These are phyloP conservation scores for Nebria ingens DNA, from an alignment of 1,140 invertebrate genomes.

Conservation along the genomic window DNA sequence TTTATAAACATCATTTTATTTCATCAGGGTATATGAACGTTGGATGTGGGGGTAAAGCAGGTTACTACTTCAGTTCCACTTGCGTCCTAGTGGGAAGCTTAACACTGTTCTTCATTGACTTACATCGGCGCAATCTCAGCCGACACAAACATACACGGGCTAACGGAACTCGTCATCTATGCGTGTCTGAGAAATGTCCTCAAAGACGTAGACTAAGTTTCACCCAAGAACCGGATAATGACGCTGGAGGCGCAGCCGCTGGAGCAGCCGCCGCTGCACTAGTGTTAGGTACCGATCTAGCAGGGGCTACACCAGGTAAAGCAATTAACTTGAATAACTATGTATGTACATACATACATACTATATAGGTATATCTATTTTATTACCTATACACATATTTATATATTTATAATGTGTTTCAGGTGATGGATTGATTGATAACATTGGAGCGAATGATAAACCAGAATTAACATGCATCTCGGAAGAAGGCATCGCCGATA, in stretches of 20 bases:
- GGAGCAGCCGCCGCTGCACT: conserved; percentile 37
- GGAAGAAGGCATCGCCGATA: conserved; percentile 74
- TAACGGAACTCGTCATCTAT: conserved; percentile 44
- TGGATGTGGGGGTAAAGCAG: conserved; percentile 58
- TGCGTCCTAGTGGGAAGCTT: conserved; percentile 65
- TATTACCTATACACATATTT: neutral
- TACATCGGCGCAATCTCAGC: conserved; percentile 58
- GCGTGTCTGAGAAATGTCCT: conserved; percentile 45
- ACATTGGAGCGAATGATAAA: conserved; percentile 36
- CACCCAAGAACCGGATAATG: conserved; percentile 46
- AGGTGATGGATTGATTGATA: conserved; percentile 26
- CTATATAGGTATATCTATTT: too few species aligned
- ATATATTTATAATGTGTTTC: neutral
- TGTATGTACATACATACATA: neutral
- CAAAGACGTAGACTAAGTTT: conserved; percentile 47
- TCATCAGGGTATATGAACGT: conserved; percentile 65
- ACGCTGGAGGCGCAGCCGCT: conserved; percentile 35
- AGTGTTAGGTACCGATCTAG: conserved; percentile 43
- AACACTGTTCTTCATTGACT: conserved; percentile 67
- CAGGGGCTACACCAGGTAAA: conserved; percentile 29
- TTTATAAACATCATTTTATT: conserved; percentile 18
- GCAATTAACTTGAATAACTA: conserved; percentile 33
- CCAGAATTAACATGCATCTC: conserved; percentile 78
- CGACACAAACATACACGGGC: conserved; percentile 54
- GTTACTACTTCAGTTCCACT: conserved; percentile 72